These are phyloP conservation scores for Hippocampus barbouri DNA, from an alignment of 2,113 vertebrate genomes.

Conservation along the genomic window DNA sequence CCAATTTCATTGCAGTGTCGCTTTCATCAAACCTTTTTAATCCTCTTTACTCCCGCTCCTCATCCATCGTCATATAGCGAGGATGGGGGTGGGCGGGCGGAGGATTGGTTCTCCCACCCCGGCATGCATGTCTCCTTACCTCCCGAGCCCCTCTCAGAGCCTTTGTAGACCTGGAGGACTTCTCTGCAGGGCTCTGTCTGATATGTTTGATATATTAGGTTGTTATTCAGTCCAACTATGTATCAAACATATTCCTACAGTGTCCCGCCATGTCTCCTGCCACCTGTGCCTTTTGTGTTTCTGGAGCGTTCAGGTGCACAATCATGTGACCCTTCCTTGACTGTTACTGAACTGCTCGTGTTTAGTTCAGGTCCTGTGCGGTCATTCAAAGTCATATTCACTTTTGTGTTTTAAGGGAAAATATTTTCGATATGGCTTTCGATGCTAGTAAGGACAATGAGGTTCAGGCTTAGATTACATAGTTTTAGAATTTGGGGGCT, in stretches of 20 bases:
- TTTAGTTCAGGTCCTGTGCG: constrained; percentile 14
- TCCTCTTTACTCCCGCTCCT: constrained; percentile 28
- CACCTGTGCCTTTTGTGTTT: constrained; percentile 71
- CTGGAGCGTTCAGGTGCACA: constrained; percentile 42
- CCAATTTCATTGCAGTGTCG: constrained; percentile 20
- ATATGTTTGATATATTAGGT: constrained; percentile 99
- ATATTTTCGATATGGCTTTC: neutral
- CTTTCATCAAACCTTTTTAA: constrained; percentile 13
- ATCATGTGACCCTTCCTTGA: constrained; percentile 36
- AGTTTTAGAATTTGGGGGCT: neutral
- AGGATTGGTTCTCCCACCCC: constrained; percentile 23
- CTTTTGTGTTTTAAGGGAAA: neutral
- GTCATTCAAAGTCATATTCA: neutral
- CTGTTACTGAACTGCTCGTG: constrained; percentile 26
- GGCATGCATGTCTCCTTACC: constrained; percentile 62
- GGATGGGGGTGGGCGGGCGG: constrained; percentile 9
- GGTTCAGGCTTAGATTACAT: neutral
- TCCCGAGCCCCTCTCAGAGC: constrained; percentile 71
- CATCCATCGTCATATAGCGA: constrained; percentile 19
- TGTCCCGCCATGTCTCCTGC: constrained; percentile 98
- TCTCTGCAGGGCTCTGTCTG: constrained; percentile 99
- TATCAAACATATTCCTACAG: constrained; percentile 99
- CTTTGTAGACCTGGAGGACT: constrained; percentile 90
- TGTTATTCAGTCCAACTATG: constrained; percentile 99
- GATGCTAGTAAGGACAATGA: neutral